A percentile compares a stretch with the other conserved stretches of the same genome.
Evolutionary conservation across 2,797 vertebrate genomes (phyloP).

Genomic region (Odontamblyopus lacepedii): DNA sequence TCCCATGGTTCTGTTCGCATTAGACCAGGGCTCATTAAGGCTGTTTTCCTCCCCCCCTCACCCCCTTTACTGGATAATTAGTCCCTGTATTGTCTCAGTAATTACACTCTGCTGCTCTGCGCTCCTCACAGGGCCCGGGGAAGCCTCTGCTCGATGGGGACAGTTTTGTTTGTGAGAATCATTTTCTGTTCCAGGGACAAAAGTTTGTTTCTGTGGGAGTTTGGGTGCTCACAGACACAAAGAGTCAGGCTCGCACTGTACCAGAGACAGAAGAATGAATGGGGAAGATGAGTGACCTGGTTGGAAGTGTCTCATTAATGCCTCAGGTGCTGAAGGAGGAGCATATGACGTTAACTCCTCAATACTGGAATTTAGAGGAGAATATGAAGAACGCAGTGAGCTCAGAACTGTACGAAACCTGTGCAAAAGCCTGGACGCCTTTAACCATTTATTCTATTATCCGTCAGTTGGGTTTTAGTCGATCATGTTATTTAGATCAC

Average conservation of each 20-base stretch:
- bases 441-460: too few species aligned
- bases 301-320: conserved; percentile 43
- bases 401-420: too few species aligned
- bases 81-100: conserved; percentile 79
- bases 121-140: conserved; percentile 49
- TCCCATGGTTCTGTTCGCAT: conserved; percentile 69
- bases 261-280: conserved; percentile 54
- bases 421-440: too few species aligned
- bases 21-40: conserved; percentile 78
- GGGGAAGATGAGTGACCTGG: conserved; percentile 67
- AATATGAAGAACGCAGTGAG: too few species aligned
- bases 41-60: conserved; percentile 53
- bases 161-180: conserved; percentile 70
- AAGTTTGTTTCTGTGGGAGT: conserved; percentile 55
- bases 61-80: conserved; percentile 72
- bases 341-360: not conserved
- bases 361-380: not conserved
- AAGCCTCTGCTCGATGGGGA: conserved; percentile 52
- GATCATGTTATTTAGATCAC: too few species aligned
- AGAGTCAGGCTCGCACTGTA: conserved; percentile 64
- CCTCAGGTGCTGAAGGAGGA: conserved; percentile 38
- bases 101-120: conserved; percentile 64
- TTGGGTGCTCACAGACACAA: conserved; percentile 56
- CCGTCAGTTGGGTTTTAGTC: too few species aligned
- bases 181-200: conserved; percentile 76